These are phyloP conservation scores for Lynx canadensis DNA, from an alignment of 2,113 vertebrate species.

Conservation along the genomic window DNA sequence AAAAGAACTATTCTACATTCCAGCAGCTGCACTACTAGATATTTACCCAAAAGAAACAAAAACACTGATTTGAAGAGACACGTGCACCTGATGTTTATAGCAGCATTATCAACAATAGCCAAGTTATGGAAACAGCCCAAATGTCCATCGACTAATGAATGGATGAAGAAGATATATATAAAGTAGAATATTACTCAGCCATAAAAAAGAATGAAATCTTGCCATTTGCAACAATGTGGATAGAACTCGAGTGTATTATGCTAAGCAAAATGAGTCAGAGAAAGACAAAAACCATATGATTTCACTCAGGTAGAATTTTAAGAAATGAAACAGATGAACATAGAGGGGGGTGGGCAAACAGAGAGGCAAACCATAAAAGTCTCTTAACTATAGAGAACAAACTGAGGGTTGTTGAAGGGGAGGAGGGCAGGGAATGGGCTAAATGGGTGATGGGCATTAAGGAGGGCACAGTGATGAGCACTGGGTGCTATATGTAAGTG, in stretches of 20 bases:
- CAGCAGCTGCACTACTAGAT: background rate
- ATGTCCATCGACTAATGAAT: background rate
- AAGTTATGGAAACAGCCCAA: background rate
- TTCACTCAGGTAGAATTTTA: background rate
- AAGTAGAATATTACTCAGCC: background rate
- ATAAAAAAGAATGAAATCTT: background rate
- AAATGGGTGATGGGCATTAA: background rate
- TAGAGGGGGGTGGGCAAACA: background rate
- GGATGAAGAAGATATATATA: background rate
- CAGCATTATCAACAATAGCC: background rate
- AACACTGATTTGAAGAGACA: background rate
- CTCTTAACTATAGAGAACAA: background rate
- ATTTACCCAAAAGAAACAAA: background rate
- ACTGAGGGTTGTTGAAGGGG: background rate
- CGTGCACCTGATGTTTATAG: background rate
- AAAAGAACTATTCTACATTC: background rate
- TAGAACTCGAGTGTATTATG: background rate
- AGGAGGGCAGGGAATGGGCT: background rate
- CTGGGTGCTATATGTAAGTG: background rate
- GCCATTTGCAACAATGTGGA: background rate
- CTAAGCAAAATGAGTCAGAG: background rate
- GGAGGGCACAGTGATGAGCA: background rate
- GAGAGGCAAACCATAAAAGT: background rate
- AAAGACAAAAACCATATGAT: background rate
- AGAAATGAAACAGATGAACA: background rate